Conservation (phyloP, 2,888 invertebrate species). For the Leptopilina syphax region DNA sequence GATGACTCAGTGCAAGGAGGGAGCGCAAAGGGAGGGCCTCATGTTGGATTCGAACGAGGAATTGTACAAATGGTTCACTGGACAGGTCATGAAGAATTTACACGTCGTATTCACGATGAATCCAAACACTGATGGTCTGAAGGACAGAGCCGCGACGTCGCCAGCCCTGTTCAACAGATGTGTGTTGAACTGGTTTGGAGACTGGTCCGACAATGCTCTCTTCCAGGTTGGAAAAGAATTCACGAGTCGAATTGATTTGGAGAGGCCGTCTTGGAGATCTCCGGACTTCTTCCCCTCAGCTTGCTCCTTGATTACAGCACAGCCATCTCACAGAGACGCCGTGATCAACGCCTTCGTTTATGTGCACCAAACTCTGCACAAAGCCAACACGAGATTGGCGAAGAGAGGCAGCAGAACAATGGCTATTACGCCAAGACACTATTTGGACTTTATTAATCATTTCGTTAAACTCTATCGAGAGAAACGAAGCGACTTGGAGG, state of each 20-base stretch:
- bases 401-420: constrained; percentile 96
- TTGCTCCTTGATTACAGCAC: constrained; percentile 85
- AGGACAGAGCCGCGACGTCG: constrained; percentile 98
- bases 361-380: constrained; percentile 97
- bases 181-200: constrained; percentile 99
- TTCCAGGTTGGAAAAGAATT: constrained; percentile 98
- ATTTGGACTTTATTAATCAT: constrained; percentile 99
- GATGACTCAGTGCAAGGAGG: constrained; percentile 99
- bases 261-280: constrained; percentile 89
- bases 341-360: constrained; percentile 99
- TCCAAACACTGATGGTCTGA: constrained; percentile 98
- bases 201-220: constrained; percentile 98
- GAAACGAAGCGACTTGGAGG: constrained; percentile 98
- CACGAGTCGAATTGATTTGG: constrained; percentile 96
- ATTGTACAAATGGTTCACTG: constrained; percentile 99
- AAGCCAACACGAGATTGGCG: constrained; percentile 92
- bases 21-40: constrained; percentile 97
- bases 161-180: constrained; percentile 97
- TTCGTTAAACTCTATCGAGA: constrained; percentile 98
- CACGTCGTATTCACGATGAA: constrained; percentile 99
- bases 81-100: constrained; percentile 98
- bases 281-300: constrained; percentile 95
- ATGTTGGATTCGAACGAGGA: constrained; percentile 99
- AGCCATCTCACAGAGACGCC: constrained; percentile 93
- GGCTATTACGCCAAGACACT: constrained; percentile 98